Base-by-base conservation (phyloP, 1,140 invertebrate species). In the Rhizoglyphus robini region DNA sequence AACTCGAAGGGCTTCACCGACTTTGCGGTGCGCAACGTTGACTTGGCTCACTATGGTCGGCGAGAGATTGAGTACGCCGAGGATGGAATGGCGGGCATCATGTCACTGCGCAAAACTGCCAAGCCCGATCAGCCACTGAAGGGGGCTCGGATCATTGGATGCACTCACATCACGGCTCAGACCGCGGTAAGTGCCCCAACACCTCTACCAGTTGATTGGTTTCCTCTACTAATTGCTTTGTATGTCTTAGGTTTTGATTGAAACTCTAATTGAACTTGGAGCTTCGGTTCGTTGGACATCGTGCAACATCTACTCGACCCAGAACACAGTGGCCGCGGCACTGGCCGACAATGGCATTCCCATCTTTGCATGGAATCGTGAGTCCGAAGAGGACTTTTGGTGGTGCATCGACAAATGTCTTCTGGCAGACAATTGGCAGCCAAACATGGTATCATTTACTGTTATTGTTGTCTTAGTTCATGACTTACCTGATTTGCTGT, bases 11-110 rank as follows among this genome's bases (percentile, higher is more conserved):
- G 87, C 1, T 87, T 84, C 70, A 81, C 81, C 0, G 88, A 94
- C 71, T 94, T 95, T 77, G 94, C 90, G 76, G 89, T 96, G 2
- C 81, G 87, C 66, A 96, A 90, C 77, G 90, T 91, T 46, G 86
- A 87, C 62, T 88, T 95, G 72, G 85, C 91, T 73, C 88, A 88
- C 0, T 96, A 94, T 76, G 95, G 95, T 0, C 79, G 94, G 29
- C 75, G 93, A 59, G 95, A 97, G 80, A 97, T 98, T 71, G 93
- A 97, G 78, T 96, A 97, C 69, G 93, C 93, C n/a, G 93, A 98
- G 73, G 93, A 96, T 79, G 85, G 97, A 80, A 97, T 97, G 94
- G 91, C 93, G 0, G 94, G 94, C 2, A 91, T 97, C 60, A 91
- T 97, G 83, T 91, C 93, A 0, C 75, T 98, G 67, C 80, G 93